Conservation (phyloP, 2,797 vertebrate species). For the Ispidina lecontei region DNA sequence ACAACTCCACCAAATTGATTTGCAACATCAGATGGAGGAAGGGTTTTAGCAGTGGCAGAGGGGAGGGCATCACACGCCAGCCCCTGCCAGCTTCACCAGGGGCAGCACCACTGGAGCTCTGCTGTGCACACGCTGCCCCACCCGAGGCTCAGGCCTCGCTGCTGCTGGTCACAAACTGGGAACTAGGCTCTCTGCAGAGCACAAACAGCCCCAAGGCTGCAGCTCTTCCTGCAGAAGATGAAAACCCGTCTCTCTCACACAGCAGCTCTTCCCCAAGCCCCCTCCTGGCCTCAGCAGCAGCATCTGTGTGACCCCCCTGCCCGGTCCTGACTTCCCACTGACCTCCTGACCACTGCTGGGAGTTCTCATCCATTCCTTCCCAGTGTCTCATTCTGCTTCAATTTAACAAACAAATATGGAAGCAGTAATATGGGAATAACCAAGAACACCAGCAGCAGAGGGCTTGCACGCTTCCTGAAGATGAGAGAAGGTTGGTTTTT, state of each 20-base stretch:
- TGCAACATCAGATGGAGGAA: background rate
- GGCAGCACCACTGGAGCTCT: background rate
- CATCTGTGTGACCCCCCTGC: rapidly evolving
- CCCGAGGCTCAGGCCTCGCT: rapidly evolving
- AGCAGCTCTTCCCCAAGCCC: background rate
- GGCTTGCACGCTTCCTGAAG: background rate
- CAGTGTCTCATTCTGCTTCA: background rate
- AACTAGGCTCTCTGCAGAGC: background rate
- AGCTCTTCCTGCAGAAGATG: rapidly evolving
- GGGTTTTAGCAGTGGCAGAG: background rate
- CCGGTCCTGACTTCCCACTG: background rate
- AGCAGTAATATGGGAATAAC: background rate
- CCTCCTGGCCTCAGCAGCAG: background rate
- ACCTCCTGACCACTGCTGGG: background rate
- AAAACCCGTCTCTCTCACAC: background rate
- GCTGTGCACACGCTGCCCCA: background rate
- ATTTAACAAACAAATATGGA: background rate
- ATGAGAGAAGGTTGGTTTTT: background rate
- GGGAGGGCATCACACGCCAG: background rate
- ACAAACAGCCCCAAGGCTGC: rapidly evolving
- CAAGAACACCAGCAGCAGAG: background rate
- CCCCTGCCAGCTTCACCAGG: background rate
- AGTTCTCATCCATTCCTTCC: background rate
- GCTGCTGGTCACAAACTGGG: rapidly evolving
- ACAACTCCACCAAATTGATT: conserved; percentile 8